Percentiles rank a stretch among this genome's conserved stretches.
phyloP scores from a whole-genome alignment of 2,797 vertebrate genomes.

The Poecilia wingei region DNA sequence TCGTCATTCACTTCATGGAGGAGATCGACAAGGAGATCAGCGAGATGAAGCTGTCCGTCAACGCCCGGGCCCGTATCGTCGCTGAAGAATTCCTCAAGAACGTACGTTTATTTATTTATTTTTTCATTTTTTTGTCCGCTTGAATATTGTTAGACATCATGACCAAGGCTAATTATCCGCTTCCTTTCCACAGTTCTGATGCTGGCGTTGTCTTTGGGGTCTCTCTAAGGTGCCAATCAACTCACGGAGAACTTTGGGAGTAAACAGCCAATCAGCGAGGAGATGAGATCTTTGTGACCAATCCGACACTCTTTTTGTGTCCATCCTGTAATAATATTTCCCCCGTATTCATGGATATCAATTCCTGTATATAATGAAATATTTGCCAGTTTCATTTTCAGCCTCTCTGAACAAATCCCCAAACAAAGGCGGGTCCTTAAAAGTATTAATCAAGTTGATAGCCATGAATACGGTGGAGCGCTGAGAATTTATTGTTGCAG shows the following conservation, averaged over 20 bases:
- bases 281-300: slow-evolving; percentile 50
- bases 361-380: slow-evolving; percentile 79
- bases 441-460: slow-evolving; percentile 79
- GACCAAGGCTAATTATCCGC: not conserved
- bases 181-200: slow-evolving; percentile 74
- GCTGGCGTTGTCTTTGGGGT: slow-evolving; percentile 27
- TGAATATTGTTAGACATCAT: too few relatives aligned
- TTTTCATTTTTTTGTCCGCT: too few relatives aligned
- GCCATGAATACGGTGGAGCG: slow-evolving; percentile 72
- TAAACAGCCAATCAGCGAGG: slow-evolving; percentile 55
- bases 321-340: slow-evolving; percentile 31
- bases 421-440: slow-evolving; percentile 85
- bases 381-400: slow-evolving; percentile 75
- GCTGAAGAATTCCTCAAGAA: slow-evolving; percentile 99
- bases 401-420: slow-evolving; percentile 79
- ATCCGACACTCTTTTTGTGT: slow-evolving; percentile 44
- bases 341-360: slow-evolving; percentile 73
- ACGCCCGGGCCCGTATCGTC: slow-evolving; percentile 93
- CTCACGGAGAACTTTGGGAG: slow-evolving; percentile 46
- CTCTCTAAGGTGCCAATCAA: slow-evolving; percentile 50
- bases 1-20: slow-evolving; percentile 98
- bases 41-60: slow-evolving; percentile 98
- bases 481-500: slow-evolving; percentile 48
- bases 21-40: slow-evolving; percentile 99
- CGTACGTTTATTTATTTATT: slow-evolving; percentile 74